phyloP scores from a whole-genome alignment of 2,797 vertebrate genomes.

The Streptopelia turtur region DNA sequence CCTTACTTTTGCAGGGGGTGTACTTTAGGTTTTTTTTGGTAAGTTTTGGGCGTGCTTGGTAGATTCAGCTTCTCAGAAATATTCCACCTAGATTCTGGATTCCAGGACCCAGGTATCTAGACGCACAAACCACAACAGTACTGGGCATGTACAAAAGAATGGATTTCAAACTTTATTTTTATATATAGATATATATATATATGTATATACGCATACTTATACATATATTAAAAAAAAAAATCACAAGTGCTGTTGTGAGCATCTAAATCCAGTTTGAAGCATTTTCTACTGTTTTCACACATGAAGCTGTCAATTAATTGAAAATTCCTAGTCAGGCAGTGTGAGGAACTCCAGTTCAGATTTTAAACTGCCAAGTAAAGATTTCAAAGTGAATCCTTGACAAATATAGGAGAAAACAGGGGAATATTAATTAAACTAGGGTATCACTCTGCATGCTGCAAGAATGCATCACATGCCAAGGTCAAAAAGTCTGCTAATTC shows the following conservation, averaged over 20 bases:
- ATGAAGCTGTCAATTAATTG: not conserved
- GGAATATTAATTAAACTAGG: not conserved
- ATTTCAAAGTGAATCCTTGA: not conserved
- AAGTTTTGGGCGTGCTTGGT: not conserved
- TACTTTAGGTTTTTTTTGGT: not conserved
- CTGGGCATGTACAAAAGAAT: not conserved
- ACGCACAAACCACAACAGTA: not conserved
- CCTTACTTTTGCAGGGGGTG: accelerated
- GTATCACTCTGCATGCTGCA: not conserved
- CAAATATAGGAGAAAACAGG: not conserved
- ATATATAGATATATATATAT: not conserved
- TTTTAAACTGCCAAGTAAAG: not conserved
- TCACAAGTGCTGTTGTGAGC: not conserved
- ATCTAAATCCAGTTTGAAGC: not conserved
- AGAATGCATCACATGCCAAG: not conserved
- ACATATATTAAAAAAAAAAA: not conserved
- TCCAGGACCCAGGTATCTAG: not conserved
- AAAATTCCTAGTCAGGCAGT: not conserved
- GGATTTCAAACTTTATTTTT: not conserved
- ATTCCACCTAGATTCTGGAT: not conserved
- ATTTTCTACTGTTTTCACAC: not conserved
- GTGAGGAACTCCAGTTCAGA: not conserved
- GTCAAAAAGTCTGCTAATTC: not conserved
- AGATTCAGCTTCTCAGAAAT: not conserved
- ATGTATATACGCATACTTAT: not conserved